Evolutionary conservation across 2,113 vertebrate genomes (phyloP), one percentile per base, ranked within the genome.

Genomic region (Eulemur rufifrons): DNA sequence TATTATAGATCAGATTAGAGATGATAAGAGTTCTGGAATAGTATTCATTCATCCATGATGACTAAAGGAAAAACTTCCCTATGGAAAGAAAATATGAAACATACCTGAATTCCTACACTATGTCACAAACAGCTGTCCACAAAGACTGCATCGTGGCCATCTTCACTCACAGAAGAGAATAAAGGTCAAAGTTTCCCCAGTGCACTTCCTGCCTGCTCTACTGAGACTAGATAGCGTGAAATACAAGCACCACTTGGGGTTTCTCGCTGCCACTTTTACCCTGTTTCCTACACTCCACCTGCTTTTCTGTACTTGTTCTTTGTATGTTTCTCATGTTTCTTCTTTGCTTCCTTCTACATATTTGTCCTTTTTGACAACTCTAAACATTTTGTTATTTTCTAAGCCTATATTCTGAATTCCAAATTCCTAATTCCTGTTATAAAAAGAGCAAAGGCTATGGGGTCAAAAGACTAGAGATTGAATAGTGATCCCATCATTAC

Each of bases 351-450:
- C 29, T 86, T 66, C 90, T 81, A 74, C 25, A n/a, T 14, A 64
- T 47, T 25, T 86, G 21, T 85, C 47, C 73, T 56, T 85, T 78
- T 73, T 69, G 42, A 29, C 73, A 74, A 74, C 47, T 80, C 21
- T 18, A 84, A 80, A 29, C 12, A 66, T 81, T 78, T 84, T 93
- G 92, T 76, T 83, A 25, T 63, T 54, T 88, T 71, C 37, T 63
- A 82, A 8, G 77, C 3, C 42, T 63, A 66, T 32, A 71, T 82
- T 89, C 86, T 86, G 56, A 95, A 80, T 81, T 80, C 45, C 47
- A 90, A 91, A 69, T 83, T 87, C 42, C 71, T 84, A 88, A 86
- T 84, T 63, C 25, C 71, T 47, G 11, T 84, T 91, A 56, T n/a
- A 27, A 71, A 76, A 93, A 95, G 68, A 87, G 32, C 29, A 37